Evolutionary conservation across 2,888 invertebrate species (phyloP).

Genomic region (Agrotis puta): DNA sequence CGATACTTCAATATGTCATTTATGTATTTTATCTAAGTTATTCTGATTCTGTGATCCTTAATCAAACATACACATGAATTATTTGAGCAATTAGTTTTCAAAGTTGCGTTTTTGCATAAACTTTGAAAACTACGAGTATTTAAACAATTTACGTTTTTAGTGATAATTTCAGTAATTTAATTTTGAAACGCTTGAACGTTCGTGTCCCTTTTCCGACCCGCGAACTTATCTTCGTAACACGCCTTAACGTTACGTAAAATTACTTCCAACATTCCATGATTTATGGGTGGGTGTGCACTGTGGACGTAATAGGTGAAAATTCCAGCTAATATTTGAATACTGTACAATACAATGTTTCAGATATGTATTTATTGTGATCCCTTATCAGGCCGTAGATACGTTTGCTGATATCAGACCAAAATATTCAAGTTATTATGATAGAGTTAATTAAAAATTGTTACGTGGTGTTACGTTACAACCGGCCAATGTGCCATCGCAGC

Average conservation of each 20-base stretch:
- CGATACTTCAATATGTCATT: neutral
- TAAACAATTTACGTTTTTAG: constrained; percentile 5
- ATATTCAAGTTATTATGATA: too few relatives aligned
- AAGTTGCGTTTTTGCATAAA: too few relatives aligned
- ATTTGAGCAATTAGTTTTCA: too few relatives aligned
- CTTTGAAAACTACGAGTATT: too few relatives aligned
- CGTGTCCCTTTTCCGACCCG: constrained; percentile 12
- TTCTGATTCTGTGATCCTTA: too few relatives aligned
- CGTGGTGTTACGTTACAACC: constrained; percentile 4
- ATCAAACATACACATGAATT: too few relatives aligned
- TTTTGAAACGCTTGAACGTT: constrained; percentile 21
- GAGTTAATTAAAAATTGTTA: neutral
- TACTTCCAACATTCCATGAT: constrained; percentile 44
- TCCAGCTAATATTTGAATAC: constrained; percentile 37
- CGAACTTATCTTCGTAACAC: constrained; percentile 35
- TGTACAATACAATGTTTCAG: constrained; percentile 19
- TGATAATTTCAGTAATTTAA: constrained; percentile 23
- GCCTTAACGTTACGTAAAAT: constrained; percentile 51
- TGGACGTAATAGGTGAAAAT: constrained; percentile 50
- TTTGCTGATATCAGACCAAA: too few relatives aligned
- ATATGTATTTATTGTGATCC: neutral
- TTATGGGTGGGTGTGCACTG: constrained; percentile 23
- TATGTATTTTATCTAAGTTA: neutral
- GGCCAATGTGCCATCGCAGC: constrained; percentile 9
- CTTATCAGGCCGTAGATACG: too few relatives aligned